Evolutionary conservation across 2,888 invertebrate genomes (phyloP).

Genomic region (Sepioteuthis lessoniana): DNA sequence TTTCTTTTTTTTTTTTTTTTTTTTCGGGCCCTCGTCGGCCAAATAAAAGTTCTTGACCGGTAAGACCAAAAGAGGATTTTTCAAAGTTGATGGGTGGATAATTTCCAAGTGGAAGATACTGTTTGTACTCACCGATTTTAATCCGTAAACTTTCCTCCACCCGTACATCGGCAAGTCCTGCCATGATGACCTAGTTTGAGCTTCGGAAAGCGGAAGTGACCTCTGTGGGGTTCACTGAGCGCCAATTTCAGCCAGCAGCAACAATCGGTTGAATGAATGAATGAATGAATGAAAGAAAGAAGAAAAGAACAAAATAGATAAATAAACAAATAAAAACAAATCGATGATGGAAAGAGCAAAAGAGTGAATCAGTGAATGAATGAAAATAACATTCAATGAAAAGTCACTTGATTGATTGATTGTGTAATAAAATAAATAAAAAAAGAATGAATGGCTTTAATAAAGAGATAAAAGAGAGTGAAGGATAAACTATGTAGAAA

Average conservation of each 20-base stretch:
- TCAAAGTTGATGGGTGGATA: conserved; percentile 21
- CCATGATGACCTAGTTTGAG: conserved; percentile 59
- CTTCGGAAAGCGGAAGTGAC: conserved; percentile 46
- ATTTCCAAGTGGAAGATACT: neutral
- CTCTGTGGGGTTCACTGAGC: conserved; percentile 47
- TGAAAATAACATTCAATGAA: neutral
- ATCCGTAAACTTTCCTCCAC: conserved; percentile 84
- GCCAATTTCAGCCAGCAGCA: conserved; percentile 44
- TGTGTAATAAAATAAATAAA: neutral
- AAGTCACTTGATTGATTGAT: neutral
- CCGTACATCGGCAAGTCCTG: conserved; percentile 81
- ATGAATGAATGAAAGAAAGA: neutral
- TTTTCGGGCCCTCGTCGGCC: neutral
- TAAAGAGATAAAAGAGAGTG: neutral
- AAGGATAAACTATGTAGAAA: neutral
- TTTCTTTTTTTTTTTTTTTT: too few relatives aligned
- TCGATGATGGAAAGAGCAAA: neutral
- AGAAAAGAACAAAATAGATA: neutral
- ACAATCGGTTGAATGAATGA: neutral
- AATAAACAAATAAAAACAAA: too few relatives aligned
- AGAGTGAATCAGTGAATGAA: neutral
- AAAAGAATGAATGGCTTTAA: neutral
- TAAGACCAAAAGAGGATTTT: neutral
- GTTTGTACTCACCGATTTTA: conserved; percentile 46
- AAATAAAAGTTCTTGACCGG: conserved; percentile 25